These are phyloP conservation scores for Myotis lucifugus DNA, from an alignment of 2,113 vertebrate genomes.

Conservation along the genomic window DNA sequence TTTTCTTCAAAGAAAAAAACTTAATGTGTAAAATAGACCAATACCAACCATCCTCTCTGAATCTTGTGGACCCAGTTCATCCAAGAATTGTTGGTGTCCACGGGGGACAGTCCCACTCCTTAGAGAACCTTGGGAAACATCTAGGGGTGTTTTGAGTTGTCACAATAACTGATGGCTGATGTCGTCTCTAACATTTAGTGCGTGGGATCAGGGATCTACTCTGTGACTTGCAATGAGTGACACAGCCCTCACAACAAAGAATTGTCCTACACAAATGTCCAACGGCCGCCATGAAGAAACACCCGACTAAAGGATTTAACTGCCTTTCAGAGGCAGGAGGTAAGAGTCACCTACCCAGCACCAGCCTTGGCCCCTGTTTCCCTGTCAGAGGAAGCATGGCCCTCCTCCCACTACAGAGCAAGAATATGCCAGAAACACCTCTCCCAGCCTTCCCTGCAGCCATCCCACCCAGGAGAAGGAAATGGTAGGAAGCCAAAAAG, in stretches of 20 bases:
- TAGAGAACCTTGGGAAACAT: not conserved
- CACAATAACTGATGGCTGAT: not conserved
- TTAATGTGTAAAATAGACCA: not conserved
- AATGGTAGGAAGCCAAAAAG: fast-evolving
- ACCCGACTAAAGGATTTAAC: not conserved
- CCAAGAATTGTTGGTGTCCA: not conserved
- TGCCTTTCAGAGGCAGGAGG: not conserved
- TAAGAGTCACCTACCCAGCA: not conserved
- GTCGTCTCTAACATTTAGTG: not conserved
- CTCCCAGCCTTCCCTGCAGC: not conserved
- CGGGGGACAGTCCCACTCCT: not conserved
- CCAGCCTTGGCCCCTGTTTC: not conserved
- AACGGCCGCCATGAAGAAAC: not conserved
- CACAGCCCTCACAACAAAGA: not conserved
- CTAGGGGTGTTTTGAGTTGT: not conserved
- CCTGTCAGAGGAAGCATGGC: not conserved
- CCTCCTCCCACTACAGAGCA: not conserved
- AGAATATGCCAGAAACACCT: not conserved
- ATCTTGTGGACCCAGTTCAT: not conserved
- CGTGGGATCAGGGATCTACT: not conserved
- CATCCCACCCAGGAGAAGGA: not conserved
- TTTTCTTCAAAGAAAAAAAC: not conserved
- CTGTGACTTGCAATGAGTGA: not conserved
- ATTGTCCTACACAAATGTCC: not conserved
- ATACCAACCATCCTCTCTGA: not conserved